Base-by-base conservation (phyloP, 2,113 vertebrate genomes). In the Ptilorrhoa leucosticta region DNA sequence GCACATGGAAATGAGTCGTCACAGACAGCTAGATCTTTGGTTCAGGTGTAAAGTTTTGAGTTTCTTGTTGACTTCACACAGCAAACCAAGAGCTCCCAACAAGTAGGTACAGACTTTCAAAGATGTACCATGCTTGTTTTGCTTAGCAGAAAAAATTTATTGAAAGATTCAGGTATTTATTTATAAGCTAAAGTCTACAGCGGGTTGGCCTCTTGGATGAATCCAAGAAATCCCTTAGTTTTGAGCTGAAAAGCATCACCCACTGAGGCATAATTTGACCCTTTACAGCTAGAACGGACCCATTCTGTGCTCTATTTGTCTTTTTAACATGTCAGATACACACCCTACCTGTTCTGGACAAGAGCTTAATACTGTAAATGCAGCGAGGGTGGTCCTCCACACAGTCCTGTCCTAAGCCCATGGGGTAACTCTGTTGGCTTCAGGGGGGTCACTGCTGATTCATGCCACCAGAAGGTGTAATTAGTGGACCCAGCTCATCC, bases 1-100 rank as follows among this genome's bases (percentile, higher is more conserved):
- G n/a, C 33, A 54, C 9, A 6, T 9, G 28, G 63, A 90, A 95
- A 50, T 18, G 6, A 0, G 0, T 42, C 0, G 0, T 31, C 17
- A 26, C 9, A 18, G 15, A 50, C 1, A 66, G 33, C 11, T 23
- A 50, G 24, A 40, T 4, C 19, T 45, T 26, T 48, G 12, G 28
- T 88, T 88, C 51, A 83, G 56, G 30, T 35, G 40, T 0, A 1
- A 83, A 45, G 19, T 50, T 77, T 31, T 3, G 4, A 30, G 16
- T 50, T 60, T 79, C n/a, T 69, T 78, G 26, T 48, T 93, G 65
- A 83, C 63, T 90, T 89, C 60, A 23, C 9, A 8, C 13, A 64
- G 30, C 58, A 84, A 93, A 7, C 15, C 39, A 81, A 37, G 2
- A 7, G 24, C 30, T 83, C 7, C 20, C n/a, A 61, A 37, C 20